Evolutionary conservation across 2,797 vertebrate genomes (phyloP), one percentile per base, ranked within the genome.

Genomic region (Tapera naevia): DNA sequence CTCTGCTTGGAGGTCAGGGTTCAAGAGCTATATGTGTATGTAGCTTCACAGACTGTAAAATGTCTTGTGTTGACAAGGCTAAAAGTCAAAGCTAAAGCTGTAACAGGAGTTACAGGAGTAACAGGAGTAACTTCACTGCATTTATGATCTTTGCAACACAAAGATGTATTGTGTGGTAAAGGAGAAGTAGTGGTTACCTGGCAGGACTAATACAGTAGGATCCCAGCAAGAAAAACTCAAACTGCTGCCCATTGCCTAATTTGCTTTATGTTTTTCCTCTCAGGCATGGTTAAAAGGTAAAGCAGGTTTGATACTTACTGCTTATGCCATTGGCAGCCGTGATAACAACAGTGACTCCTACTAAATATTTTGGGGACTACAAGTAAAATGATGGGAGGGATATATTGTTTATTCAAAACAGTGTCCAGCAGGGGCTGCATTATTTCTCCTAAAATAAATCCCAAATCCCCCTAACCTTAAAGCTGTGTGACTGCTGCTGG

Each of bases 11-110:
- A 83, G 32, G 41, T n/a, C 35, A 67, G 37, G 27, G 24, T 17
- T 45, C 43, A 70, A 80, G 32, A 28, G 23, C 24, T 50, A 0
- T 21, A 1, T 1, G 6, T 15, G 3, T 24, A 6, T 9, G 10
- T 7, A 71, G 48, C 32, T 69, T 39, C 27, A 8, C 0, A 0
- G 17, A 11, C 54, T 27, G 1, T 37, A 24, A 50, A 13, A 2
- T 4, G 53, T 39, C n/a, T 64, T 17, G 10, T 8, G 12, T 6
- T 16, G 18, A 13, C 54, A 67, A 83, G 67, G 48, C 11, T 28
- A 23, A 62, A 79, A 30, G 27, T 62, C 56, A 78, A 66, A 62
- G 30, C 39, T 65, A 56, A 84, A 65, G 16, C 14, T 64, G 45
- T 1, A 1, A 13, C 1, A n/a, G n/a, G n/a, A n/a, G n/a, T n/a